Base-by-base conservation (phyloP, 2,888 invertebrate species). In the Deroplatys truncata region DNA sequence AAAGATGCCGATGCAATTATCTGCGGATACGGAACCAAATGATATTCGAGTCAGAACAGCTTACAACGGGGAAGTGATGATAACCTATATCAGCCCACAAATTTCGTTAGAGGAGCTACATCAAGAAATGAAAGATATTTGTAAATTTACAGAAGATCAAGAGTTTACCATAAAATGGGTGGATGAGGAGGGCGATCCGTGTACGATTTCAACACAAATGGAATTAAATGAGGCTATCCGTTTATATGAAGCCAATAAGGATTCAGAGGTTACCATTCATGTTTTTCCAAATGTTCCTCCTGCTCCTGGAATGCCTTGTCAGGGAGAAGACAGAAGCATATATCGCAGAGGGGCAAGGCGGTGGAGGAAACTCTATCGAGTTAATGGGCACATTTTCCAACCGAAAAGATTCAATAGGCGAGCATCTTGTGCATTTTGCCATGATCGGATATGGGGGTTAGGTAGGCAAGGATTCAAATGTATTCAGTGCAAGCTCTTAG, bases 401-500 rank as follows among this genome's bases (percentile, higher is more conserved):
- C 98, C 99, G 90, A 99, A 99, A 94, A 96, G 99, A 92, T 99
- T 99, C 94, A 99, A 99, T 95, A 96, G 98, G 95, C 98, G 98
- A 93, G 99, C 99, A 91, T 98, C 98, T 93, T 99, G 99, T 95
- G 98, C 98, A 92, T 98, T 97, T 94, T 99, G 99, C 94, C 97
- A 98, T 93, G 99, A 99, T 94, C 97, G 99, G 89, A 99, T 99
- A 93, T 99, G 99, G 99, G 99, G 99, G 86, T 95, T 99, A 92
- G 99, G 99, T 25, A 96, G 99, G 90, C 99, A 99, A 94, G 99
- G 99, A 92, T 99, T 98, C 96, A 99, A 99, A 94, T 99, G 99
- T 94, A 98, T 98, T 93, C 99, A 98, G 94, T 99, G 99, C 95
- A 99, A 99, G 94, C 94, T 99, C 92, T 95, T 99, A 93, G 99